Conservation (phyloP, 1,140 invertebrate species). For the Ericerus pela region DNA sequence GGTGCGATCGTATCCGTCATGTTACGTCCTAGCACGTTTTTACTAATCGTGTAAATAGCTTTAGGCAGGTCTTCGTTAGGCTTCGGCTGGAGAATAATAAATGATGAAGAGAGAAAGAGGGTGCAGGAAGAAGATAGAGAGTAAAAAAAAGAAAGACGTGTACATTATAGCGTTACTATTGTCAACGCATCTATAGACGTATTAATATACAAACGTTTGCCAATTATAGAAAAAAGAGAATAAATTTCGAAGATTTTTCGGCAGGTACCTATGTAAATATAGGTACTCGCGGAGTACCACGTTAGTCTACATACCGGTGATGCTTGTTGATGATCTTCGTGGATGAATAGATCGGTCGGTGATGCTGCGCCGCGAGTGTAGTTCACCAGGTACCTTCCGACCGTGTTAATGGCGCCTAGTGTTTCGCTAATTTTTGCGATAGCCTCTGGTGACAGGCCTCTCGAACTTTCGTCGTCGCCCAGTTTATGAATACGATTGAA, state of each 20-base stretch:
- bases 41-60: constrained; percentile 61
- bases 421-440: constrained; percentile 38
- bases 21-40: constrained; percentile 62
- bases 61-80: constrained; percentile 43
- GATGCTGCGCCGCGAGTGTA: constrained; percentile 40
- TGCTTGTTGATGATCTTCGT: not conserved
- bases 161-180: too few relatives aligned
- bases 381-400: constrained; percentile 66
- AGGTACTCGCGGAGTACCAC: too few relatives aligned
- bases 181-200: too few relatives aligned
- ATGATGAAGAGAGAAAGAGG: not conserved
- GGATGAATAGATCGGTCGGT: not conserved
- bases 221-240: too few relatives aligned
- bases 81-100: constrained; percentile 25
- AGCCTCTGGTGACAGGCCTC: constrained; percentile 27
- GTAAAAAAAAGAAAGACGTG: too few relatives aligned
- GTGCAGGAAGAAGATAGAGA: too few relatives aligned
- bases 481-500: too few relatives aligned
- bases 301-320: too few relatives aligned
- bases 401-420: constrained; percentile 59
- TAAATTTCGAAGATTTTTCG: too few relatives aligned
- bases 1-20: constrained; percentile 63
- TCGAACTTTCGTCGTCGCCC: not conserved
- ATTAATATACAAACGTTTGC: too few relatives aligned
- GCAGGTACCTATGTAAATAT: too few relatives aligned